Conservation (phyloP, 2,888 invertebrate genomes). For the Phalera bucephala region DNA sequence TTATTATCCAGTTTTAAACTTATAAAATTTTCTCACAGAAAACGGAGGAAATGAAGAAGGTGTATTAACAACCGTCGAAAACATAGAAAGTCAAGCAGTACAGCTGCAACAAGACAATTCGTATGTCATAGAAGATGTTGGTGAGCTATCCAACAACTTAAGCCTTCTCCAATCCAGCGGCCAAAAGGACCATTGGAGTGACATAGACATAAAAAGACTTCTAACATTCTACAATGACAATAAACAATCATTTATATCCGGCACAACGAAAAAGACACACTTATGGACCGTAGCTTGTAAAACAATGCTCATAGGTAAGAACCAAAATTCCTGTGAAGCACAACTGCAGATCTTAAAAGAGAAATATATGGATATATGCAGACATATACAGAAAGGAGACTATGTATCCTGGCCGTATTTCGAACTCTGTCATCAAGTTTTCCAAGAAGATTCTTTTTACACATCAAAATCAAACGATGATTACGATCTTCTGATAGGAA, state of each 20-base stretch:
- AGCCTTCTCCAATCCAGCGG: constrained; percentile 7
- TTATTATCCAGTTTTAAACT: no score
- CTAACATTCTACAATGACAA: constrained; percentile 71
- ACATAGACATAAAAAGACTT: constrained; percentile 57
- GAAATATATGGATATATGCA: constrained; percentile 47
- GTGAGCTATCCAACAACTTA: constrained; percentile 14
- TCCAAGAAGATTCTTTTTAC: constrained; percentile 44
- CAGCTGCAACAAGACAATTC: constrained; percentile 38
- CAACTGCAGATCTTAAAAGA: constrained; percentile 50
- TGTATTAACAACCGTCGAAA: constrained; percentile 47
- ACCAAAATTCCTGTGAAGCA: constrained; percentile 51
- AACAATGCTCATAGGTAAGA: constrained; percentile 62
- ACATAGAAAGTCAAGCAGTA: constrained; percentile 38
- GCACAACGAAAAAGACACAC: constrained; percentile 53
- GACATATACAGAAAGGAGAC: constrained; percentile 44
- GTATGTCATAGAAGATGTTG: constrained; percentile 36
- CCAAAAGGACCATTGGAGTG: constrained; percentile 45
- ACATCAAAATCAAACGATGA: background rate
- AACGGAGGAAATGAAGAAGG: constrained; percentile 51
- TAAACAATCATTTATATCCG: constrained; percentile 59
- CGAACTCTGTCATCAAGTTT: constrained; percentile 61
- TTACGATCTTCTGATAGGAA: background rate
- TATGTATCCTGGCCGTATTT: constrained; percentile 53
- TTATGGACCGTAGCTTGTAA: constrained; percentile 71
- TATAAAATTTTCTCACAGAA: constrained; percentile 52